Evolutionary conservation across 2,797 vertebrate species (phyloP), one percentile per base, ranked within the genome.

Genomic region (Hafferia zeledoni): DNA sequence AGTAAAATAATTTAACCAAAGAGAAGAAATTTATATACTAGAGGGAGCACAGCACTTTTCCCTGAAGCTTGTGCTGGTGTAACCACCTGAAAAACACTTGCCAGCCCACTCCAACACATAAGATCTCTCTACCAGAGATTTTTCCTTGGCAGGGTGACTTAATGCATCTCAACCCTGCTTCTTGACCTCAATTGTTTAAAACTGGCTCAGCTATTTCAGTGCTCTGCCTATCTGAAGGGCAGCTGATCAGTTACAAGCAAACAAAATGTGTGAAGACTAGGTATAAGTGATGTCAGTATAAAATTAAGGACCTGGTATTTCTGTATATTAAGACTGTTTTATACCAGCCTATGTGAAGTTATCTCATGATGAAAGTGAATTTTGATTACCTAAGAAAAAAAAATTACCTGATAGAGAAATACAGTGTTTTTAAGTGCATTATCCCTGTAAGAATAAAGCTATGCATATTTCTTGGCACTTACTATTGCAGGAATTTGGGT

Each of bases 381-480:
- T 89, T 87, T 91, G 64, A 67, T 65, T 41, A 56, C 13, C 50
- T 89, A 35, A 39, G 13, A 49, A 71, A 87, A 61, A 49, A 77
- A 11, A 52, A 10, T 41, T 64, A 60, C 37, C 31, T 81, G 46
- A 57, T 71, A 19, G n/a, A 75, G 49, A 87, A 91, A 85, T 74
- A 49, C 14, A 50, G 25, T 53, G 17, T 0, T 24, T 83, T 81
- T 10, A 75, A 65, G n/a, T 61, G 16, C 14, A 13, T 74, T 71
- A 46, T 88, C 72, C 75, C 43, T 63, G 35, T 59, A 68, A 65
- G 22, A 81, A 78, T 86, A n/a, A 88, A 83, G 17, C 7, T 64
- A 6, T 95, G 89, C 85, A 18, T 94, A 95, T 95, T 95, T 96
- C 94, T 89, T 93, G 93, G 91, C 83, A 76, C 94, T 69, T 96